Evolutionary conservation across 2,113 vertebrate species (phyloP), one percentile per base, ranked within the genome.

Genomic region (Syrmaticus mikado): DNA sequence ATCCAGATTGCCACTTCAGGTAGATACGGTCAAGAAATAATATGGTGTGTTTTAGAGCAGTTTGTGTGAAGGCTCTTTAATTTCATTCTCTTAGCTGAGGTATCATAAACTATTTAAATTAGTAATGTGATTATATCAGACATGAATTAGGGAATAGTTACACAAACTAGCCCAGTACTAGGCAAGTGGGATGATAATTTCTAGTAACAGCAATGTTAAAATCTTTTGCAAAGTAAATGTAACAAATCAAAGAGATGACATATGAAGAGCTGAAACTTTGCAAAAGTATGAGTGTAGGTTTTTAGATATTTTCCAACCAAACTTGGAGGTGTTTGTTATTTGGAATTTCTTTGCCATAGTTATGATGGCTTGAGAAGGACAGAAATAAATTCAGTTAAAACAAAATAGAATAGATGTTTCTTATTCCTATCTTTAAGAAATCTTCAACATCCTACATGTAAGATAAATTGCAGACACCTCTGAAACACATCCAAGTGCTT

Each of bases 11-110:
- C 24, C 25, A 52, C 19, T 74, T 85, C 28, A 60, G 32, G 34
- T 36, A 79, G 87, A 34, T 67, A 41, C 11, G 4, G 21, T 38
- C 25, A 91, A 11, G 40, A 92, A 89, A 94, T 74, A 71, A 70
- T 25, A 67, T 50, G 5, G 8, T 45, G 66, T 7, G 12, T 22
- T 60, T 74, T 87, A 50, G 24, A 85, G 19, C 19, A 74, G 14
- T 70, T 87, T 62, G 16, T n/a, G 9, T 41, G 38, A 89, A 73
- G 65, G 13, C 14, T 43, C 9, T 84, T 89, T 52, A 15, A 61
- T 85, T 85, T 77, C 9, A 12, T 87, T 53, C 36, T 13, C 30
- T 68, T 85, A 71, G 24, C 38, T 55, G 14, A 66, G 7, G 11
- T 50, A 80, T 10, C 6, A 73, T 73, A 77, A n/a, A 34, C 11